phyloP scores from a whole-genome alignment of 2,797 vertebrate genomes.

The Crocodylus rhombifer region DNA sequence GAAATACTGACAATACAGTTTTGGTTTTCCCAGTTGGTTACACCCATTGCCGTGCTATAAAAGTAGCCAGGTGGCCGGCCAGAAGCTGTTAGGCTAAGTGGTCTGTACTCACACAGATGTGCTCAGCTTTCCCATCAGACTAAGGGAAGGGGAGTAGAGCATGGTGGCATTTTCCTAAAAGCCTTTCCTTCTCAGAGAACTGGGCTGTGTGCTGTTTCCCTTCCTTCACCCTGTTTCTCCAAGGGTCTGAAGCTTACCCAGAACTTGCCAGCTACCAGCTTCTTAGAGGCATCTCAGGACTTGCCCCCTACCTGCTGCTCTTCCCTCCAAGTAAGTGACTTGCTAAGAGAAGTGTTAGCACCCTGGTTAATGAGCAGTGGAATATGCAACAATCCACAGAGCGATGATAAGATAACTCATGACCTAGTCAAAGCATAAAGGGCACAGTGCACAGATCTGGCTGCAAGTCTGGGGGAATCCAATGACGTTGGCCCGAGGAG shows the following conservation, averaged over 20 bases:
- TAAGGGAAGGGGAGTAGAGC: not conserved
- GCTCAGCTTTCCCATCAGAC: not conserved
- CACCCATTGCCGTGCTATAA: not conserved
- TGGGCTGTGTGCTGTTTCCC: not conserved
- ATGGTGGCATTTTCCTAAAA: not conserved
- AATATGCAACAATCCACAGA: not conserved
- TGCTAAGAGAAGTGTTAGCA: constrained; percentile 4
- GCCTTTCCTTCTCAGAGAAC: not conserved
- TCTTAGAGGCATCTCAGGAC: constrained; percentile 12
- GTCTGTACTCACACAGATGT: not conserved
- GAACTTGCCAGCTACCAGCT: constrained; percentile 18
- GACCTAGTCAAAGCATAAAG: too few relatives aligned
- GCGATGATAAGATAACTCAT: not conserved
- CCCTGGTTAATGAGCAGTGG: not conserved
- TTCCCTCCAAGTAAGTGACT: constrained; percentile 23
- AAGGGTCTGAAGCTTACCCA: constrained; percentile 1
- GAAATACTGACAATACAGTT: not conserved
- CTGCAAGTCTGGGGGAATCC: not conserved
- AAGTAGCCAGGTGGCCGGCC: not conserved
- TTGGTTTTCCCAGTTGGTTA: not conserved
- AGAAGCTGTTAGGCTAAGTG: not conserved
- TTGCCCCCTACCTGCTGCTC: not conserved
- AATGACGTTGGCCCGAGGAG: constrained; percentile 17
- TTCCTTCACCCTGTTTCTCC: constrained; percentile 14
- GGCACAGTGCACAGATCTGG: not conserved